Evolutionary conservation across 2,797 vertebrate species (phyloP), one percentile per base, ranked within the genome.

Genomic region (Tokudaia muenninki): DNA sequence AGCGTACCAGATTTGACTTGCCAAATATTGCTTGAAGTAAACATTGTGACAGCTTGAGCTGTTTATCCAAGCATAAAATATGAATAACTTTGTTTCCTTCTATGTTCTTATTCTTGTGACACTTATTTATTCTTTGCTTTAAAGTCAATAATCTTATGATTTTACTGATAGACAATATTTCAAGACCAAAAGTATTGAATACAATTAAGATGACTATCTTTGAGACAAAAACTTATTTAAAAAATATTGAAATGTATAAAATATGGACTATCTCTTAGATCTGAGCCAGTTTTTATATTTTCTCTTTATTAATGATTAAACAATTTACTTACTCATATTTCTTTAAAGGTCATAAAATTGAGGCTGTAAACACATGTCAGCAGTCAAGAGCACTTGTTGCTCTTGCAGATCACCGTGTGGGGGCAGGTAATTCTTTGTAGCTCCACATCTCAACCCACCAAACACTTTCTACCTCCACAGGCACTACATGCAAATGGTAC

Each of bases 401-500:
- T 63, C 80, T 61, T 6, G 2, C 37, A 44, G 24, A 63, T 12
- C 26, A 65, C 26, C 26, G 29, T 65, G 11, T 44, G 24, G 24
- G 10, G 24, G 8, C 8, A 29, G 37, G 19, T 83, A 61, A 19
- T 12, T 14, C 11, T 59, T 41, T 83, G 24, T 26, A 83, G 44
- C 26, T 61, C 24, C 14, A 83, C 13, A 19, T 61, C 37, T 83
- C 22, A 6, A 41, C 24, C 24, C 37, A 31, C 14, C 24, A 41
- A 44, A 29, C 6, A 41, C 37, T 61, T 57, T n/a, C 26, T n/a
- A 24, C 21, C 2, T 41, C 24, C 57, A 61, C 0, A 82, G 80
- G 7, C 1, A 4, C 0, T 79, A 4, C 14, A 80, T 55, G 34
- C 2, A 80, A 4, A 14, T 13, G 0, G 2, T 37, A 57, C 5